Conservation (phyloP, 2,888 invertebrate genomes). For the Mesorhabditis belari region DNA sequence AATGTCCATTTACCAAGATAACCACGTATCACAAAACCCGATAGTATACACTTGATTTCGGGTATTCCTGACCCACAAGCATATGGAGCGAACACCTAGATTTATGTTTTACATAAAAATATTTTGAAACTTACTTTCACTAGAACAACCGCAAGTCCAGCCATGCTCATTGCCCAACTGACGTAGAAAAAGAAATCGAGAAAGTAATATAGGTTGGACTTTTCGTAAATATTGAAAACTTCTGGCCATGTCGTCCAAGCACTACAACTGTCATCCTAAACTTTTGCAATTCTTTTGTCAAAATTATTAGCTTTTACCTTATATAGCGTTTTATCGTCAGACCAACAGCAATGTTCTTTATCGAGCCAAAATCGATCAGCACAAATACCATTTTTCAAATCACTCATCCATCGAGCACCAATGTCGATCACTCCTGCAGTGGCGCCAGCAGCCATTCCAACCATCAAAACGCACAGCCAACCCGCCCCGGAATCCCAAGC, state of each 20-base stretch:
- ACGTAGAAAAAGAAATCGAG: constrained; percentile 90
- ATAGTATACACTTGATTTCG: constrained; percentile 87
- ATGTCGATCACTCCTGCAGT: constrained; percentile 95
- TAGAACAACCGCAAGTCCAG: constrained; percentile 83
- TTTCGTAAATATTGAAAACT: constrained; percentile 42
- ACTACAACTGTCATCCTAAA: constrained; percentile 39
- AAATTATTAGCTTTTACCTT: constrained; percentile 56
- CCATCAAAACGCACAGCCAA: constrained; percentile 92
- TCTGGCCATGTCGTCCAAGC: constrained; percentile 52
- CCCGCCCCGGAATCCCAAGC: constrained; percentile 98
- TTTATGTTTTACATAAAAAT: not conserved
- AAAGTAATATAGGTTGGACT: constrained; percentile 63
- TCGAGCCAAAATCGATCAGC: constrained; percentile 96
- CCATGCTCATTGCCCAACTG: constrained; percentile 84
- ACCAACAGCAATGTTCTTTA: constrained; percentile 92
- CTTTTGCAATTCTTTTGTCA: not conserved
- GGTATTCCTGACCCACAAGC: constrained; percentile 98
- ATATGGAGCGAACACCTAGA: constrained; percentile 95
- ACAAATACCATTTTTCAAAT: constrained; percentile 92
- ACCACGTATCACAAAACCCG: constrained; percentile 93
- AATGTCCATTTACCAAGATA: constrained; percentile 99
- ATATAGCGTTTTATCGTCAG: constrained; percentile 82
- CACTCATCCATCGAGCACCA: constrained; percentile 80
- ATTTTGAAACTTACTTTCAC: constrained; percentile 86
- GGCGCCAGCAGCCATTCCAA: constrained; percentile 81